Evolutionary conservation across 2,888 invertebrate genomes (phyloP), one percentile per base, ranked within the genome.

Genomic region (Drosophila ezoana): DNA sequence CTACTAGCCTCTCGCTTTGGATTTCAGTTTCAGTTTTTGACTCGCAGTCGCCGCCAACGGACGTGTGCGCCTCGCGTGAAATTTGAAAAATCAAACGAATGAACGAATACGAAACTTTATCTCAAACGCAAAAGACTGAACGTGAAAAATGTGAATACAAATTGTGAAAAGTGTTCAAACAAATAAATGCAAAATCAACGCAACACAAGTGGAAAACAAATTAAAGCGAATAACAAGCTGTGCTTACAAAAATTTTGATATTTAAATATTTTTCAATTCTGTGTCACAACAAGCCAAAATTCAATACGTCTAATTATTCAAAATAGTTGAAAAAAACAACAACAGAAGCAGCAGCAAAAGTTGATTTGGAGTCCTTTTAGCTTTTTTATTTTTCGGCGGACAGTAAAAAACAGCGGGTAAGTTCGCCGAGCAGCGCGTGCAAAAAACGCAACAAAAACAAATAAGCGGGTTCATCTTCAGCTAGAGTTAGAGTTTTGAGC

Each of bases 11-110:
- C 81, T 77, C 74, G 63, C 33, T 63, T 57, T 63, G 79, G 44
- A 65, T 54, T 58, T 70, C 58, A 70, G 54, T 59, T 88, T 88
- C 85, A 84, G 83, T 89, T 89, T 85, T 72, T 72, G 79, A 85
- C 79, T 87, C 79, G 85, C 66, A 66, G 87, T 79, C 85, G 73
- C 73, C 76, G 76, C 74, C 45, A 70, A 64, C 68, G 68, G 85
- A 85, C 68, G 85, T 89, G 83, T 79, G 74, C 70, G 73, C 63
- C 67, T 82, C 69, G 84, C 82, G 85, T 69, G 61, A 60, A 52
- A 53, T 63, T 66, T 43, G 18, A 47, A 32, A 28, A 53, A 61
- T 62, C 48, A 37, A 48, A 23, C 84, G 76, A 67, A 67, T 52
- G 56, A 54, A 60, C 68, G 79, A 85, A 84, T 81, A 89, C 85